Evolutionary conservation across 2,888 invertebrate genomes (phyloP), one percentile per base, ranked within the genome.

Genomic region (Lochmaea crataegi): DNA sequence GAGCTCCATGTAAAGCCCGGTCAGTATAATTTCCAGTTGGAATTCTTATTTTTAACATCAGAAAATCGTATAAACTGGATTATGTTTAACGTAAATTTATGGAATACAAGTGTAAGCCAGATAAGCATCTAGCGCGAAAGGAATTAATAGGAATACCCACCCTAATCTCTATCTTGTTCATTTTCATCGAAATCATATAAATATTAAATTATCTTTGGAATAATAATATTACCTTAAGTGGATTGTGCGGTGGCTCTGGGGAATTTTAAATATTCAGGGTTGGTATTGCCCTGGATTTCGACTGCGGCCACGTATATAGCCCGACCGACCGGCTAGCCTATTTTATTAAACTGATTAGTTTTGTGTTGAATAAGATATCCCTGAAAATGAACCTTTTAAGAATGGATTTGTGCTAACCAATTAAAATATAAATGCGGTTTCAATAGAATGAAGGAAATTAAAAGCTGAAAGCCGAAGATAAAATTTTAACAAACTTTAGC

Each of bases 1-100:
- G 38, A 14, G 32, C 65, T 64, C 70, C 70, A 26, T 22, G 42
- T 61, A 61, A 68, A 45, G 32, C 45, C 68, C 48, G 60, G 32
- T 11, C 63, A 12, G 70, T 57, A 57, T 32, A 64, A 79, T 81
- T 16, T 79, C 78, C 61, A 60, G 73, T 75, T 73, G 65, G 78
- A 80, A 81, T 80, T 82, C 81, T 82, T 82, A 82, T 83, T 83
- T 81, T 80, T 74, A 76, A 64, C 74, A 68, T 73, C 68, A 68
- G 67, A 68, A 64, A 73, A 77, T 73, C 75, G 71, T 69, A 60
- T 60, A 70, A 63, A 72, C 71, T 72, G 77, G 80, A 79, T 80
- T 80, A 80, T 79, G 80, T 80, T 80, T 83, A 83, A 83, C 83
- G 81, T 82, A 79, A 82, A 81, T 82, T 82, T 82, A 83, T 80